Evolutionary conservation across 2,113 vertebrate genomes (phyloP).

Genomic region (Chrysemys picta): DNA sequence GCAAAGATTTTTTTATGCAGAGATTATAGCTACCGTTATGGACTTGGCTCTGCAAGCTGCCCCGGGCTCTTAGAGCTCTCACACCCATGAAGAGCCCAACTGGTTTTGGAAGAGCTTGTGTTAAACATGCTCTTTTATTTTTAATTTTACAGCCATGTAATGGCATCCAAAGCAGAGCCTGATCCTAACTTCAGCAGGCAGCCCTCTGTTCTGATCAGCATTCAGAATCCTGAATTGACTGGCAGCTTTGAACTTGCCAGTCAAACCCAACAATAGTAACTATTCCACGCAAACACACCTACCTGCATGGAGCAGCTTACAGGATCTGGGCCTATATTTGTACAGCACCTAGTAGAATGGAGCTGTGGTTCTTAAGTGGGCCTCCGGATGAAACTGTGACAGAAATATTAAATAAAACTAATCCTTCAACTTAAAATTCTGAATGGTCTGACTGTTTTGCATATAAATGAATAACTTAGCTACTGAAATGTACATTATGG

Average conservation of each 20-base stretch:
- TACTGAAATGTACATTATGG: background rate
- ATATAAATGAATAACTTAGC: background rate
- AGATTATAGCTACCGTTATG: background rate
- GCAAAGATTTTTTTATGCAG: background rate
- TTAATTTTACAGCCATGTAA: background rate
- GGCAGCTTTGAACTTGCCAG: background rate
- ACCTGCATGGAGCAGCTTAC: accelerated
- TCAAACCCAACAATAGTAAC: background rate
- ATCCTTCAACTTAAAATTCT: background rate
- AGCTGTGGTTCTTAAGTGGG: background rate
- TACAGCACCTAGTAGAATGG: too few relatives aligned
- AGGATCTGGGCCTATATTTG: background rate
- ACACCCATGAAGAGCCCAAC: background rate
- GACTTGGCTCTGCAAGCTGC: background rate
- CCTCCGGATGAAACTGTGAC: background rate
- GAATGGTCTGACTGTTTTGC: background rate
- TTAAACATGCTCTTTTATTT: background rate
- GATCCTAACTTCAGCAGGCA: background rate
- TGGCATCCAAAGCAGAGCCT: background rate
- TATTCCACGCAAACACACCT: background rate
- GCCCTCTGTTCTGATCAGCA: background rate
- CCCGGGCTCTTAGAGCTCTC: background rate
- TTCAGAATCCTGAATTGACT: accelerated
- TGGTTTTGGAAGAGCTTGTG: background rate
- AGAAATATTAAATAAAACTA: background rate